Evolutionary conservation across 2,113 vertebrate genomes (phyloP).

Genomic region (Mirza zaza): DNA sequence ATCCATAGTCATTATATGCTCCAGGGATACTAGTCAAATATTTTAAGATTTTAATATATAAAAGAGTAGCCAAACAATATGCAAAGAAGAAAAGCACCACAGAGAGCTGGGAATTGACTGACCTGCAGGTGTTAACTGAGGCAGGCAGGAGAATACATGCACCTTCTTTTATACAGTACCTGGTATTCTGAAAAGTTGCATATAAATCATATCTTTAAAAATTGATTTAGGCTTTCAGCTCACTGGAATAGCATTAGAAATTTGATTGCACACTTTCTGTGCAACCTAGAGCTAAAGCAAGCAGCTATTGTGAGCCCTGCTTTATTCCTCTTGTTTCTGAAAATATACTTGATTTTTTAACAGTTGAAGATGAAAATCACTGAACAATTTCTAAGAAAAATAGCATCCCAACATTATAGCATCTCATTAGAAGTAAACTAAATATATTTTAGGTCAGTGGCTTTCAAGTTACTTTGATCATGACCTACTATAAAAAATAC

Average conservation of each 20-base stretch:
- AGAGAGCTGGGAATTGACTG: not conserved
- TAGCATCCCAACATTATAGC: not conserved
- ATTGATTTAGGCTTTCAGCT: not conserved
- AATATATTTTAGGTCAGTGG: not conserved
- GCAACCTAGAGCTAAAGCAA: not conserved
- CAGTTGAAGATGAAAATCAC: not conserved
- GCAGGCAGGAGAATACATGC: not conserved
- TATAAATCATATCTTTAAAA: conserved; percentile 16
- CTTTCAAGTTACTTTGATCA: not conserved
- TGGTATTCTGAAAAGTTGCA: not conserved
- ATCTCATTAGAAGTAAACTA: not conserved
- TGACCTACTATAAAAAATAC: not conserved
- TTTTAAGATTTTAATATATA: conserved; percentile 54
- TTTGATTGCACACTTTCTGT: not conserved
- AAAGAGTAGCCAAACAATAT: conserved; percentile 41
- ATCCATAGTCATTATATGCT: conserved; percentile 37
- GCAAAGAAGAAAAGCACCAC: not conserved
- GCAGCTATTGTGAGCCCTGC: not conserved
- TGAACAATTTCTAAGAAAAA: conserved; percentile 6
- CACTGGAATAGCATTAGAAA: not conserved
- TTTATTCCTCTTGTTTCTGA: not conserved
- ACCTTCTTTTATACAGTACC: not conserved
- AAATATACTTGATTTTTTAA: not conserved
- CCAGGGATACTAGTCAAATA: conserved; percentile 41
- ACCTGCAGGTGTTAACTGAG: not conserved